A percentile compares a stretch with the other conserved stretches of the same genome.
phyloP scores from a whole-genome alignment of 2,113 vertebrate species.

The Nothoprocta pentlandii region DNA sequence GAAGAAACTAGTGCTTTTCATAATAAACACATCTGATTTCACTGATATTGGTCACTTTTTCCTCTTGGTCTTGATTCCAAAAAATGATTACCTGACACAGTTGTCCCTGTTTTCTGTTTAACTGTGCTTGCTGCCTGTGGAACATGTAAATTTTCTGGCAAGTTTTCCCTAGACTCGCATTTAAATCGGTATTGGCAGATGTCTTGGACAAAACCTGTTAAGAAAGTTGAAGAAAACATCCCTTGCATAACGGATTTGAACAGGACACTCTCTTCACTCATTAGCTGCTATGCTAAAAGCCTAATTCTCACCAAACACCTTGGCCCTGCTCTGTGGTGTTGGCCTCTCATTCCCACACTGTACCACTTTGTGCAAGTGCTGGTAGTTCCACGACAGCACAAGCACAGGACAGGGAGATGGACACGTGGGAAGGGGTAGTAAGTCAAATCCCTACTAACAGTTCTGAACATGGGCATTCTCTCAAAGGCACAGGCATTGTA shows the following conservation, averaged over 20 bases:
- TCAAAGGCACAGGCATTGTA: neutral
- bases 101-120: neutral
- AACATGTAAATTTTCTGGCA: neutral
- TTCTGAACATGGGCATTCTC: neutral
- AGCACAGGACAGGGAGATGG: no score
- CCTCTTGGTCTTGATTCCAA: accelerated
- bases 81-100: neutral
- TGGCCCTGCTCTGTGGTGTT: neutral
- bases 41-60: accelerated
- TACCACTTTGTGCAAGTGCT: neutral
- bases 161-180: neutral
- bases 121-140: neutral
- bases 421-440: neutral
- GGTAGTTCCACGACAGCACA: no score
- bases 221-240: neutral
- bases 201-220: neutral
- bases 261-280: neutral
- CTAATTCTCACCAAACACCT: accelerated
- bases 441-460: neutral
- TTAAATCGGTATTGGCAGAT: neutral
- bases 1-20: neutral
- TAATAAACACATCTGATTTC: accelerated
- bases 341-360: neutral
- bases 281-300: neutral
- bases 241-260: neutral